Percentiles rank a stretch among this genome's conserved stretches.
phyloP scores from a whole-genome alignment of 2,113 vertebrate genomes.

The Ursus arctos region DNA sequence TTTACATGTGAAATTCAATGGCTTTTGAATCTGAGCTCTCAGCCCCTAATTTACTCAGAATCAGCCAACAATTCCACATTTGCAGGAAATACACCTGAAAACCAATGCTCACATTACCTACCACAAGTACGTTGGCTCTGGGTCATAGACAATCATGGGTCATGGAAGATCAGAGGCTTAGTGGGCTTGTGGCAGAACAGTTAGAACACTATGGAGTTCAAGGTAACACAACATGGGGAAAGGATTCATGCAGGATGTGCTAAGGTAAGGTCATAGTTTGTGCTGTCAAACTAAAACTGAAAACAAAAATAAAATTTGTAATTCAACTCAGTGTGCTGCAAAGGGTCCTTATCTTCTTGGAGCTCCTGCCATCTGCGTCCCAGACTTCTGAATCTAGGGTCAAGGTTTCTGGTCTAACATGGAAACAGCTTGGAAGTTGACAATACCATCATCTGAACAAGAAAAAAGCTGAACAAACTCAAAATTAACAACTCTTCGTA shows the following conservation, averaged over 20 bases:
- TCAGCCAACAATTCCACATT: background rate
- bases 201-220: background rate
- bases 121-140: background rate
- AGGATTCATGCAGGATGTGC: background rate
- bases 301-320: slow-evolving; percentile 38
- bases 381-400: background rate
- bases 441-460: background rate
- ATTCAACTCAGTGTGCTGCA: background rate
- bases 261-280: background rate
- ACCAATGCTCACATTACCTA: background rate
- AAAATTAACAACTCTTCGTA: background rate
- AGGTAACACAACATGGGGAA: background rate
- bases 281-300: background rate
- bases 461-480: background rate
- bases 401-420: background rate
- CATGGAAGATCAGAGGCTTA: background rate
- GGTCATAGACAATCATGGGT: background rate
- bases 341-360: background rate
- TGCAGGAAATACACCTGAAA: background rate
- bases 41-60: background rate
- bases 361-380: background rate
- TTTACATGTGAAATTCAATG: background rate
- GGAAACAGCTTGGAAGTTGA: background rate
- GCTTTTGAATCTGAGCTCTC: background rate
- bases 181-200: background rate